These are phyloP conservation scores for Strongylocentrotus purpuratus DNA, from an alignment of 35 echinoderm and acorn worm species.

Conservation along the genomic window DNA sequence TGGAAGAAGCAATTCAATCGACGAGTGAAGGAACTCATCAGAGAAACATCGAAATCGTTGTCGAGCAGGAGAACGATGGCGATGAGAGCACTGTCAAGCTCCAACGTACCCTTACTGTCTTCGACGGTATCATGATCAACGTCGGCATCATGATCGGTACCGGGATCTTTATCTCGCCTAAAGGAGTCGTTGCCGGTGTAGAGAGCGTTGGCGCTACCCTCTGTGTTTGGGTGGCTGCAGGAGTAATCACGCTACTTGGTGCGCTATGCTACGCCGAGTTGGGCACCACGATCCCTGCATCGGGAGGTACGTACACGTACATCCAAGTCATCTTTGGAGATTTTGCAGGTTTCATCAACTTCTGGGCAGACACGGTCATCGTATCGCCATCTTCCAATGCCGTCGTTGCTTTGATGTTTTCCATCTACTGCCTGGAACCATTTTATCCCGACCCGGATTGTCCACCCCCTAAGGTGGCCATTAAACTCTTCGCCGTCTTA, in stretches of 20 bases:
- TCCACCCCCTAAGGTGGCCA: conserved; percentile 1
- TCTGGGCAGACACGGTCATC: conserved; percentile 29
- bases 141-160: conserved; percentile 77
- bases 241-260: conserved; percentile 35
- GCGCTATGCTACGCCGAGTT: conserved; percentile 52
- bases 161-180: conserved; percentile 91
- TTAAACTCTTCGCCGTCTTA: conserved; percentile 21
- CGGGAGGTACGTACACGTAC: conserved; percentile 46
- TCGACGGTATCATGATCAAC: conserved; percentile 31
- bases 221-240: conserved; percentile 67
- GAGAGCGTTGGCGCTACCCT: conserved; percentile 69
- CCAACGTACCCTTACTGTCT: not conserved
- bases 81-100: not conserved
- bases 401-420: conserved; percentile 44
- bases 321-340: conserved; percentile 15
- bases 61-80: not conserved
- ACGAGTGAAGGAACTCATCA: not conserved
- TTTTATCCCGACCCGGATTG: conserved; percentile 28
- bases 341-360: not conserved
- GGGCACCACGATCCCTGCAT: conserved; percentile 36
- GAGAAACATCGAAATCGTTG: not conserved
- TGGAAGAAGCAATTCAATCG: not conserved
- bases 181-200: conserved; percentile 65
- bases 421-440: conserved; percentile 35
- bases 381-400: conserved; percentile 15